phyloP scores from a whole-genome alignment of 2,888 invertebrate genomes.

The Nebria brevicollis region DNA sequence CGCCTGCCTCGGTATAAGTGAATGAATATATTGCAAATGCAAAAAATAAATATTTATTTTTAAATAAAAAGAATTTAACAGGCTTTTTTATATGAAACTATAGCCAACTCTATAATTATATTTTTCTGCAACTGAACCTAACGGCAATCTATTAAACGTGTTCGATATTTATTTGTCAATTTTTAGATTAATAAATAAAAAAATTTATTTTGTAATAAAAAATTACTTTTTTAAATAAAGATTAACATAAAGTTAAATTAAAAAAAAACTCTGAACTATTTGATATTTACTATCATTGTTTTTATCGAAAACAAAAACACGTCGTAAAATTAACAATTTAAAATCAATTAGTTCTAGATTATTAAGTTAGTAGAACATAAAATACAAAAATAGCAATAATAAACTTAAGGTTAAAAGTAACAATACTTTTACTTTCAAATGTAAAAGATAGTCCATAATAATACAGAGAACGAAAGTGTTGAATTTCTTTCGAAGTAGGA shows the following conservation, averaged over 20 bases:
- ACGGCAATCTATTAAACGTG: too few species aligned
- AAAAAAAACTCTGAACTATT: too few species aligned
- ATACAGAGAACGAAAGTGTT: background rate
- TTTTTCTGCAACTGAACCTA: too few species aligned
- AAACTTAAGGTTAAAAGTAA: background rate
- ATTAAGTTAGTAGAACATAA: background rate
- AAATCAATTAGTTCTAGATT: background rate
- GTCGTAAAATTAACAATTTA: background rate
- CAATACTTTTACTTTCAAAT: background rate
- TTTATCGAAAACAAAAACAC: background rate
- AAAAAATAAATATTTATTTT: constrained; percentile 3
- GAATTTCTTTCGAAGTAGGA: background rate
- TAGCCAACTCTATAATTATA: too few species aligned
- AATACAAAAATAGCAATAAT: background rate
- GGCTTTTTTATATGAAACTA: too few species aligned
- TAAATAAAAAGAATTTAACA: background rate
- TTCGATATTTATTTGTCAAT: too few species aligned
- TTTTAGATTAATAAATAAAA: too few species aligned
- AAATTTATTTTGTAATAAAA: too few species aligned
- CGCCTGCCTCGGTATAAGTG: background rate
- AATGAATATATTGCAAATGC: constrained; percentile 5
- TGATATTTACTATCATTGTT: background rate
- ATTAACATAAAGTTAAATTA: too few species aligned
- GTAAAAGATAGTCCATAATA: background rate
- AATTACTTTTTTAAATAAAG: too few species aligned